phyloP scores from a whole-genome alignment of 2,888 invertebrate species.

The Eupithecia exiguata region DNA sequence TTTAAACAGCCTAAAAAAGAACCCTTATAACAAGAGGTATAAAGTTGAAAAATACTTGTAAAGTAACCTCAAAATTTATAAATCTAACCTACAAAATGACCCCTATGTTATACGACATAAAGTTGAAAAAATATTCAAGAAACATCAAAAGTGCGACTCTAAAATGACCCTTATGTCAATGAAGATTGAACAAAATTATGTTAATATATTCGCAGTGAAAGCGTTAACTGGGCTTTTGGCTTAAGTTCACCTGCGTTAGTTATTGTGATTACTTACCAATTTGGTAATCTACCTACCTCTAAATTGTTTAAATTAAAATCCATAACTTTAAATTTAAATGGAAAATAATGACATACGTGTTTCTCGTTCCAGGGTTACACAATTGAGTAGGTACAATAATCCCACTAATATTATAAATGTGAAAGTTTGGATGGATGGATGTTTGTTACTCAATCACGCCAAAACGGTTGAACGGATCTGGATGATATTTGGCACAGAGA shows the following conservation, averaged over 20 bases:
- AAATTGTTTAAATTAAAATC: not conserved
- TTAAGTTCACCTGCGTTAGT: constrained; percentile 29
- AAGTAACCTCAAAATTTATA: constrained; percentile 16
- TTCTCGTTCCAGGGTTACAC: not conserved
- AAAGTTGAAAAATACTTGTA: not conserved
- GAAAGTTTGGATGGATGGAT: too few species aligned
- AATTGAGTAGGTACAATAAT: not conserved
- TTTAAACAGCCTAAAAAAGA: constrained; percentile 28
- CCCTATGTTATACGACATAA: not conserved
- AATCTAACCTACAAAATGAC: constrained; percentile 10
- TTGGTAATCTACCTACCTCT: not conserved
- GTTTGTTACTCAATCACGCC: too few species aligned
- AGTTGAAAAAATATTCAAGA: not conserved
- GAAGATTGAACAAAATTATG: constrained; percentile 48
- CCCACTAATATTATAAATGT: too few species aligned
- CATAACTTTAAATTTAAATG: not conserved
- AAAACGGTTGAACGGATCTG: too few species aligned
- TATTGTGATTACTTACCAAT: constrained; percentile 8
- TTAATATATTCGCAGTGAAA: constrained; percentile 76
- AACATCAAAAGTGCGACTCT: not conserved
- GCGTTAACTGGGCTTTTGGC: constrained; percentile 63
- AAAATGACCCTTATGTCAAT: constrained; percentile 1
- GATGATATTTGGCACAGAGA: too few species aligned
- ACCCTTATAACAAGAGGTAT: not conserved
- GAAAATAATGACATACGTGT: not conserved